A percentile compares a stretch with the other conserved stretches of the same genome.
These are phyloP conservation scores for Germaria angustata DNA, from an alignment of 2,888 invertebrate species.

Conservation along the genomic window DNA sequence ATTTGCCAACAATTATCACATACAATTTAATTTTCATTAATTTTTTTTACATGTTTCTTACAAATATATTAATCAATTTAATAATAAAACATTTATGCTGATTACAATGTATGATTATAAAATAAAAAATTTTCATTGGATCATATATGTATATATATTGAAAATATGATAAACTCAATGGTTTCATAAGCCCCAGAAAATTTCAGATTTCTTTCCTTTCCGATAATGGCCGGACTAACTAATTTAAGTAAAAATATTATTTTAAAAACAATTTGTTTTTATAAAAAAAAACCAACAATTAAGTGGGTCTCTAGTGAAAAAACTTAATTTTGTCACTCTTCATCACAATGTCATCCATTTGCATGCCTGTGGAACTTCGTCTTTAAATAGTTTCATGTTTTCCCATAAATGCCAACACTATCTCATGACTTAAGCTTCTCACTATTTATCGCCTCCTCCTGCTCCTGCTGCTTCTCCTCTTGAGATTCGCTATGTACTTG, in stretches of 20 bases:
- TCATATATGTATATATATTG: no score
- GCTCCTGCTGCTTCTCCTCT: neutral
- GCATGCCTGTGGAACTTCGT: conserved; percentile 24
- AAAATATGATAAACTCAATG: no score
- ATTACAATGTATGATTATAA: neutral
- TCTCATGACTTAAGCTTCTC: conserved; percentile 18
- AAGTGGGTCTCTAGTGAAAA: no score
- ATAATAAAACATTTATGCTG: conserved; percentile 30
- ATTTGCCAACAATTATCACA: conserved; percentile 48
- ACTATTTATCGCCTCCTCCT: neutral
- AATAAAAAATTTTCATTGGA: neutral
- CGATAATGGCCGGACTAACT: no score
- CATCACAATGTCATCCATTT: conserved; percentile 11
- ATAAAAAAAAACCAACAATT: no score
- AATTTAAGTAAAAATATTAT: no score
- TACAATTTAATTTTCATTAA: conserved; percentile 14
- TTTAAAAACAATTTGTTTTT: no score
- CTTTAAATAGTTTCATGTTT: conserved; percentile 44
- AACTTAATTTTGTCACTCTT: neutral
- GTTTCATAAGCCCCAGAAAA: no score
- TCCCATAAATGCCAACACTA: conserved; percentile 21
- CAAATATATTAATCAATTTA: neutral
- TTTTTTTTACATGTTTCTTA: conserved; percentile 17
- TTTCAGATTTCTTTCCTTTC: no score
- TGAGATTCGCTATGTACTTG: conserved; percentile 45